Percentiles rank a stretch among this genome's conserved stretches.
Conservation (phyloP, 1,140 invertebrate genomes). For the Drosophila kurseongensis region DNA sequence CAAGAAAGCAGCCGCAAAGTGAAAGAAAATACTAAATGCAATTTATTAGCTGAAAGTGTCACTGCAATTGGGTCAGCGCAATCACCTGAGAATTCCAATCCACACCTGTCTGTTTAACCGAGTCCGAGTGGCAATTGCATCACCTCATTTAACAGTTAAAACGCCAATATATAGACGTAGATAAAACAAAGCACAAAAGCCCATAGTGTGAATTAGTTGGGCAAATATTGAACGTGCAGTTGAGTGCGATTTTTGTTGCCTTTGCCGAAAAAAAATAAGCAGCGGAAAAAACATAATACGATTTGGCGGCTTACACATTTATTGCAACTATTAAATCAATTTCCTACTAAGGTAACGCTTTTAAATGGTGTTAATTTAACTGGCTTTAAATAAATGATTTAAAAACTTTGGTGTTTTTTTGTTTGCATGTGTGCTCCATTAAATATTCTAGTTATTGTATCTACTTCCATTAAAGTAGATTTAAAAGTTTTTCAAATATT, state of each 20-base stretch:
- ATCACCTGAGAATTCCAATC: slow-evolving; percentile 46
- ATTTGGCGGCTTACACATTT: neutral
- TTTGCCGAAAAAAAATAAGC: slow-evolving; percentile 45
- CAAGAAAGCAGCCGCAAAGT: slow-evolving; percentile 76
- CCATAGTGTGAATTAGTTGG: slow-evolving; percentile 64
- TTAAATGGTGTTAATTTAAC: no score
- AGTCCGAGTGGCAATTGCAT: slow-evolving; percentile 46
- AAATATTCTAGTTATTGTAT: no score
- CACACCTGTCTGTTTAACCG: slow-evolving; percentile 5
- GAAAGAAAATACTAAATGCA: slow-evolving; percentile 72
- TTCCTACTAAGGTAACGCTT: no score
- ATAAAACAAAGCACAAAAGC: slow-evolving; percentile 21
- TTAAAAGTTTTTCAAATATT: no score
- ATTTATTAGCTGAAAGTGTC: slow-evolving; percentile 77
- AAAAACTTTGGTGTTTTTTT: no score
- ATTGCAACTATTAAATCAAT: no score
- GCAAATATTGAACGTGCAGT: slow-evolving; percentile 68
- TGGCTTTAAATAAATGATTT: no score
- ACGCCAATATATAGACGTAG: slow-evolving; percentile 35
- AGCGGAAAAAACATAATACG: neutral
- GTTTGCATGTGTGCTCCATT: no score
- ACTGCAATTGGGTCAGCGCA: slow-evolving; percentile 68
- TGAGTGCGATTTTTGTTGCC: slow-evolving; percentile 38
- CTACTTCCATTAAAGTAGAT: no score
- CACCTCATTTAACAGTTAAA: slow-evolving; percentile 58